These are phyloP conservation scores for Dendrocopos noguchii DNA, from an alignment of 2,113 vertebrate species.

Conservation along the genomic window DNA sequence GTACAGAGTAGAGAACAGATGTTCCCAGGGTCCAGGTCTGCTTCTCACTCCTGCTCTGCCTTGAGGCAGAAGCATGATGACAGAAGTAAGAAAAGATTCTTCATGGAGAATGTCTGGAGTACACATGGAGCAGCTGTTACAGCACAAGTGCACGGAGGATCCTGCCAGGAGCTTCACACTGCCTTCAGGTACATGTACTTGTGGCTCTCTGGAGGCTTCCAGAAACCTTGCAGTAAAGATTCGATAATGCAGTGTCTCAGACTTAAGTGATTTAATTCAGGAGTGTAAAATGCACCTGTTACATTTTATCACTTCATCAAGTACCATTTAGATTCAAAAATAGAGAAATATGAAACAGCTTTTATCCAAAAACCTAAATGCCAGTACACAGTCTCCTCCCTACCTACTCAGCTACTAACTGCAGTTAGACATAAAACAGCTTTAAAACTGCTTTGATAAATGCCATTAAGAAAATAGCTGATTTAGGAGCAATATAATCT, in stretches of 20 bases:
- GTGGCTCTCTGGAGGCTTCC: not conserved
- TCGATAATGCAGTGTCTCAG: not conserved
- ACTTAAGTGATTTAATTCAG: not conserved
- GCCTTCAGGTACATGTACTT: accelerated
- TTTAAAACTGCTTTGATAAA: constrained; percentile 38
- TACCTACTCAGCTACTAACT: not conserved
- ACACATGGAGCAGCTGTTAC: not conserved
- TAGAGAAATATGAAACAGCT: not conserved
- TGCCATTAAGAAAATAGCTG: constrained; percentile 34
- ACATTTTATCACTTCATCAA: constrained; percentile 1
- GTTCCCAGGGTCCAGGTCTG: not conserved
- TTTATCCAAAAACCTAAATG: not conserved
- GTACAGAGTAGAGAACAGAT: not conserved
- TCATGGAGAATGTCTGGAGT: not conserved
- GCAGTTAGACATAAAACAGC: not conserved
- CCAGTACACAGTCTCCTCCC: not conserved
- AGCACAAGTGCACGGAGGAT: not conserved
- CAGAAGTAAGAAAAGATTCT: not conserved
- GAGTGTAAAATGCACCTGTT: not conserved
- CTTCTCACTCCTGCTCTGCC: not conserved
- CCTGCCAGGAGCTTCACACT: not conserved
- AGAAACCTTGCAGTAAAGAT: not conserved
- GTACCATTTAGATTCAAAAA: not conserved
- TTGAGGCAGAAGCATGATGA: not conserved
- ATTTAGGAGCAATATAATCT: not conserved